phyloP scores from a whole-genome alignment of 2,888 invertebrate genomes.

The Drosophila rubida region DNA sequence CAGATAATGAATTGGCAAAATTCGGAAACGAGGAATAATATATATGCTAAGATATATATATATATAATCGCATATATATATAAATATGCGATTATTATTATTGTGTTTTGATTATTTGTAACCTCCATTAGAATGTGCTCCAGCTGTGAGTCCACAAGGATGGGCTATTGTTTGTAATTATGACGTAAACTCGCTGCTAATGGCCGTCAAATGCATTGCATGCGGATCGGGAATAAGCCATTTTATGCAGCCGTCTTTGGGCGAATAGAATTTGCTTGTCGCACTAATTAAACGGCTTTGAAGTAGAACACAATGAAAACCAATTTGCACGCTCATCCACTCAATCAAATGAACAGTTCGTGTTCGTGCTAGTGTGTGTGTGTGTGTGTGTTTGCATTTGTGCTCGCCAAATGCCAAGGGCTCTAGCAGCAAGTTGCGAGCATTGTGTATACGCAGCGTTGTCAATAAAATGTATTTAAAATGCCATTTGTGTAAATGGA shows the following conservation, averaged over 20 bases:
- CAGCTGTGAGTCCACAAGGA: background rate
- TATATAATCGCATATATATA: too few species aligned
- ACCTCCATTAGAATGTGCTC: too few species aligned
- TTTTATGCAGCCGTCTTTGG: background rate
- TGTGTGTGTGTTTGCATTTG: constrained; percentile 13
- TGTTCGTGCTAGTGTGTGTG: background rate
- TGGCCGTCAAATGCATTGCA: background rate
- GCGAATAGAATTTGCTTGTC: constrained; percentile 32
- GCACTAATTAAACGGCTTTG: constrained; percentile 57
- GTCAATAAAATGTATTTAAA: constrained; percentile 73
- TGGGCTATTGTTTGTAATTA: background rate
- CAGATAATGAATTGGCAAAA: too few species aligned
- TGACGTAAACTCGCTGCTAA: background rate
- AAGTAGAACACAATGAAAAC: constrained; percentile 51
- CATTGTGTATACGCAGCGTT: constrained; percentile 62
- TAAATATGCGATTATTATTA: too few species aligned
- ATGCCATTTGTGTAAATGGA: constrained; percentile 80
- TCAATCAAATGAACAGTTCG: constrained; percentile 16
- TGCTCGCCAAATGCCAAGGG: constrained; percentile 25
- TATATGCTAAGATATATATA: too few species aligned
- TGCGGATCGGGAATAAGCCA: background rate
- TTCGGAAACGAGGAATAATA: too few species aligned
- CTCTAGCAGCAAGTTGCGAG: constrained; percentile 36
- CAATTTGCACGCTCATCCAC: constrained; percentile 47
- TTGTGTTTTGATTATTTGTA: too few species aligned